Evolutionary conservation across 2,113 vertebrate genomes (phyloP).

Genomic region (Tachuris rubrigastra): DNA sequence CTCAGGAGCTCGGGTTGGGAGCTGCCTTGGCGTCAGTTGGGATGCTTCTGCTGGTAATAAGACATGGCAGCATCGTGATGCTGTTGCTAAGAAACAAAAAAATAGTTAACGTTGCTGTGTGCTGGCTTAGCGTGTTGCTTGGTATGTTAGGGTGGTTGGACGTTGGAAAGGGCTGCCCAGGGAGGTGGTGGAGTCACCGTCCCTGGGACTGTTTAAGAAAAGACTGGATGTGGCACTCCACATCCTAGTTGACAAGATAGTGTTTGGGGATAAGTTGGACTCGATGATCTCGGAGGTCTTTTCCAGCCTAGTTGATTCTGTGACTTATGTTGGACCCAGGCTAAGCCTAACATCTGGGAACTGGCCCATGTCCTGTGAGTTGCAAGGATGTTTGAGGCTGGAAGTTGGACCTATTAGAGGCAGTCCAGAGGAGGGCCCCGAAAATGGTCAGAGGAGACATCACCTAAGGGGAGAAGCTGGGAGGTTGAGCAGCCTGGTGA

Average conservation of each 20-base stretch:
- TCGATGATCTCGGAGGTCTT: neutral
- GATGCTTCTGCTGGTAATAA: accelerated
- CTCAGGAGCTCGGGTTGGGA: accelerated
- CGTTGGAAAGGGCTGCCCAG: neutral
- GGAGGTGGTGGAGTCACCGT: neutral
- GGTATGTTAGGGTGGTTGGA: neutral
- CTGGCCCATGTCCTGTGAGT: accelerated
- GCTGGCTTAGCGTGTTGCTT: accelerated
- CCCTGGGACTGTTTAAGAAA: neutral
- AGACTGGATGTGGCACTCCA: neutral
- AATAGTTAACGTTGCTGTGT: accelerated
- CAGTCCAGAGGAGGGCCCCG: accelerated
- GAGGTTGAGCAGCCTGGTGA: neutral
- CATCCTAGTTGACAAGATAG: accelerated
- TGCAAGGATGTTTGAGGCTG: accelerated
- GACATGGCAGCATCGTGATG: accelerated
- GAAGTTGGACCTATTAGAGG: neutral
- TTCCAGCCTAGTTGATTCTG: neutral
- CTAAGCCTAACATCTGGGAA: accelerated
- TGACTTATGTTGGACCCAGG: neutral
- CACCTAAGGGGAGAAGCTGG: accelerated
- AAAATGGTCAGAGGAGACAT: neutral
- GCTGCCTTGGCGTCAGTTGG: accelerated
- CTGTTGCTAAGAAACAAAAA: neutral
- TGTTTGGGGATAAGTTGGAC: neutral